Percentiles rank a stretch among this genome's conserved stretches.
These are phyloP conservation scores for Tachysurus fulvidraco DNA, from an alignment of 2,113 vertebrate species.

Conservation along the genomic window DNA sequence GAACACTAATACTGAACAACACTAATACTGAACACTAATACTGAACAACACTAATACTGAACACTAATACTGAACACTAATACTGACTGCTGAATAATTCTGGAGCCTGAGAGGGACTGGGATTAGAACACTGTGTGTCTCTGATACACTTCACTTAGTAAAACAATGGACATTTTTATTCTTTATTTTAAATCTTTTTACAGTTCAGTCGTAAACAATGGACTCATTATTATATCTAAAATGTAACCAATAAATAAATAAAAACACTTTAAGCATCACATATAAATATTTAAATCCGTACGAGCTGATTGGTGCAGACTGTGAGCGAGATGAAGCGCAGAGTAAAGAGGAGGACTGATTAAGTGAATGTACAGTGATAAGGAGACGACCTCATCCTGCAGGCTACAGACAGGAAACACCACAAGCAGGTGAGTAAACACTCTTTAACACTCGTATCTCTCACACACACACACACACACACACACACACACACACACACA, in stretches of 20 bases:
- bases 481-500: no score
- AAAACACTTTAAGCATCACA: background rate
- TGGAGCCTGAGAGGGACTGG: background rate
- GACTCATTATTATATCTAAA: background rate
- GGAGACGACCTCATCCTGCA: background rate
- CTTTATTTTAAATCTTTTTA: background rate
- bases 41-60: no score
- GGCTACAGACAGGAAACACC: background rate
- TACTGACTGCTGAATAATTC: background rate
- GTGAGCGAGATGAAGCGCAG: background rate
- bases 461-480: background rate
- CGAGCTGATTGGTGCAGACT: conserved; percentile 9
- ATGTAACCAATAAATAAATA: background rate
- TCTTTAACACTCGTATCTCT: background rate
- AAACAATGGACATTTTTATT: no score
- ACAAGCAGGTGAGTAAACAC: conserved; percentile 1
- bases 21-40: no score
- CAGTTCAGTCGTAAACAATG: background rate
- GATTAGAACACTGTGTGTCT: background rate
- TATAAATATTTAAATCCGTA: conserved; percentile 16
- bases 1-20: no score
- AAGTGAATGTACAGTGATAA: background rate
- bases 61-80: no score
- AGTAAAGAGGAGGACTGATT: background rate
- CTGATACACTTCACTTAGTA: background rate